Evolutionary conservation across 1,140 invertebrate species (phyloP).

Genomic region (Proales similis): DNA sequence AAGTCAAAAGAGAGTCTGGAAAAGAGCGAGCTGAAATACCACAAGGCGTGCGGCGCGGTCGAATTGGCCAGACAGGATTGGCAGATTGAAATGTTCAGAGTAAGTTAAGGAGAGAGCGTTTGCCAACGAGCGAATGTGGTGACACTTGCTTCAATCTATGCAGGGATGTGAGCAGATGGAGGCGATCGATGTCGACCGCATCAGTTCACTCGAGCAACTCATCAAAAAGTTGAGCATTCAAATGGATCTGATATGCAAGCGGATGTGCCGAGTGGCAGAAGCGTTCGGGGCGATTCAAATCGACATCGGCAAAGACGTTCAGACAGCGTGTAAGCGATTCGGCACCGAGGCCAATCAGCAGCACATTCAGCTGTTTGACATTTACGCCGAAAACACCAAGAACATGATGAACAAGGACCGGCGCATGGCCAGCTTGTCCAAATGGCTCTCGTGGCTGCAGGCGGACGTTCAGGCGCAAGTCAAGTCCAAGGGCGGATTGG

Average conservation of each 20-base stretch:
- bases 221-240: slow-evolving; percentile 13
- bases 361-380: slow-evolving; percentile 20
- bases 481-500: background rate
- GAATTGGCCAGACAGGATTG: slow-evolving; percentile 81
- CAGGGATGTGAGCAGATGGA: slow-evolving; percentile 63
- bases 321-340: slow-evolving; percentile 5
- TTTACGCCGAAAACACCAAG: slow-evolving; percentile 30
- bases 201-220: slow-evolving; percentile 64
- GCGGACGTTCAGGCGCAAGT: slow-evolving; percentile 1
- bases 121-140: background rate
- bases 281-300: background rate
- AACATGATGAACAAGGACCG: slow-evolving; percentile 38
- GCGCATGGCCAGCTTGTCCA: slow-evolving; percentile 4
- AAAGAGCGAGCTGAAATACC: slow-evolving; percentile 85
- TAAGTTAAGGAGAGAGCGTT: slow-evolving; percentile 28
- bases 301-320: background rate
- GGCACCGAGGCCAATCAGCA: background rate
- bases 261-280: background rate
- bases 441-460: slow-evolving; percentile 1
- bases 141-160: slow-evolving; percentile 18
- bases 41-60: slow-evolving; percentile 75
- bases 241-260: slow-evolving; percentile 4
- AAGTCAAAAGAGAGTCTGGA: slow-evolving; percentile 82
- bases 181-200: slow-evolving; percentile 76
- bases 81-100: slow-evolving; percentile 73